A percentile compares a stretch with the other conserved stretches of the same genome.
phyloP scores from a whole-genome alignment of 2,113 vertebrate genomes.

The Todiramphus chloris region DNA sequence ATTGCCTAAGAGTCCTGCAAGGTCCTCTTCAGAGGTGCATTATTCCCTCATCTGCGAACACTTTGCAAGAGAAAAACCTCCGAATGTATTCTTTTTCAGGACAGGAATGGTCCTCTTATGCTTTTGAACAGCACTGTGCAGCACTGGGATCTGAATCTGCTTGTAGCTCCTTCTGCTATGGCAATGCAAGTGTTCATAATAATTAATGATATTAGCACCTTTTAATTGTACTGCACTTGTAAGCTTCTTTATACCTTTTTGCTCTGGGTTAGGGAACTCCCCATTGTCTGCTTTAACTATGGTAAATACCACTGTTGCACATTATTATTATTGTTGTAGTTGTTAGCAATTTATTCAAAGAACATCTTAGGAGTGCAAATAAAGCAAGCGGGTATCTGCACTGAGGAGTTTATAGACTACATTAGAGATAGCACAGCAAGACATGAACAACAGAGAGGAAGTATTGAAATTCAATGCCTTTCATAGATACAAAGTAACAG shows the following conservation, averaged over 20 bases:
- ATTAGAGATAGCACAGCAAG: conserved; percentile 25
- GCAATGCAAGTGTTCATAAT: conserved; percentile 35
- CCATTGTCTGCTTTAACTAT: conserved; percentile 19
- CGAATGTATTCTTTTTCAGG: neutral
- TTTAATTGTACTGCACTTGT: conserved; percentile 37
- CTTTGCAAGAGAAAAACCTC: neutral
- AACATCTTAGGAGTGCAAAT: conserved; percentile 41
- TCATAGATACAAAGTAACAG: neutral
- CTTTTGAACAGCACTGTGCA: neutral
- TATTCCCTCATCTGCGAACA: conserved; percentile 7
- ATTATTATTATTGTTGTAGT: neutral
- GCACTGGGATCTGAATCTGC: conserved; percentile 22
- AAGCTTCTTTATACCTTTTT: neutral
- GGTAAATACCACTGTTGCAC: conserved; percentile 13
- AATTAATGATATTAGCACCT: conserved; percentile 41
- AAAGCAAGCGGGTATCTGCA: conserved; percentile 29
- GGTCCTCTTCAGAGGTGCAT: neutral
- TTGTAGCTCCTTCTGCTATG: conserved; percentile 8
- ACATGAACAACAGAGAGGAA: neutral
- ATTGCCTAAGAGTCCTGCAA: neutral
- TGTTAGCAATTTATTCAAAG: conserved; percentile 47
- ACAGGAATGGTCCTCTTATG: neutral
- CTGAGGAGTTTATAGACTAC: conserved; percentile 7
- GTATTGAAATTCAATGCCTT: neutral
- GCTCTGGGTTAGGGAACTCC: conserved; percentile 16